Evolutionary conservation across 2,113 vertebrate genomes (phyloP).

Genomic region (Lutjanus erythropterus): DNA sequence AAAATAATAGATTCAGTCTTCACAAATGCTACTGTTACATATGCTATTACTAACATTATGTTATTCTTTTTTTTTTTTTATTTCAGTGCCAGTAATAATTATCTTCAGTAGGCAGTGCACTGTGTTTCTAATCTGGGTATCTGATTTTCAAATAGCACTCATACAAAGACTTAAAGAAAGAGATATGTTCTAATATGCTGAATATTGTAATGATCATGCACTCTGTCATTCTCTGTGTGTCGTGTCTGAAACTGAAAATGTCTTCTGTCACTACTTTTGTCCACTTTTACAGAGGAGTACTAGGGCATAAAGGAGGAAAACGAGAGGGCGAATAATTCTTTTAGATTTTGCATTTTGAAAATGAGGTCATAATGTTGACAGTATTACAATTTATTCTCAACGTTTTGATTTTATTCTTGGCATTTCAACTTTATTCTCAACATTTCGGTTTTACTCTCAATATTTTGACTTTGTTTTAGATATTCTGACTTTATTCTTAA

Average conservation of each 20-base stretch:
- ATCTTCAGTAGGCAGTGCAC: slow-evolving; percentile 55
- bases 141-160: slow-evolving; percentile 8
- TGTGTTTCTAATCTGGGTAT: slow-evolving; percentile 36
- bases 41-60: slow-evolving; percentile 4
- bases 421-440: too few species aligned
- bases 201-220: slow-evolving; percentile 64
- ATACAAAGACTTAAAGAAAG: slow-evolving; percentile 24
- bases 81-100: slow-evolving; percentile 57
- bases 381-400: too few species aligned
- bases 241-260: slow-evolving; percentile 35
- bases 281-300: too few species aligned
- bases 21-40: slow-evolving; percentile 25
- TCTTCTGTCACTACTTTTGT: slow-evolving; percentile 28
- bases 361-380: too few species aligned
- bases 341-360: too few species aligned
- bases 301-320: too few species aligned
- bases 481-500: too few species aligned
- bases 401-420: too few species aligned
- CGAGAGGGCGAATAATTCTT: too few species aligned
- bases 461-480: too few species aligned
- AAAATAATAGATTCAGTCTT: slow-evolving; percentile 9
- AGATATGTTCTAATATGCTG: slow-evolving; percentile 53
- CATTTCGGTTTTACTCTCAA: too few species aligned
- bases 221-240: slow-evolving; percentile 44
- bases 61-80: slow-evolving; percentile 3